Evolutionary conservation across 2,888 invertebrate genomes (phyloP).

Genomic region (Artemia sinica): DNA sequence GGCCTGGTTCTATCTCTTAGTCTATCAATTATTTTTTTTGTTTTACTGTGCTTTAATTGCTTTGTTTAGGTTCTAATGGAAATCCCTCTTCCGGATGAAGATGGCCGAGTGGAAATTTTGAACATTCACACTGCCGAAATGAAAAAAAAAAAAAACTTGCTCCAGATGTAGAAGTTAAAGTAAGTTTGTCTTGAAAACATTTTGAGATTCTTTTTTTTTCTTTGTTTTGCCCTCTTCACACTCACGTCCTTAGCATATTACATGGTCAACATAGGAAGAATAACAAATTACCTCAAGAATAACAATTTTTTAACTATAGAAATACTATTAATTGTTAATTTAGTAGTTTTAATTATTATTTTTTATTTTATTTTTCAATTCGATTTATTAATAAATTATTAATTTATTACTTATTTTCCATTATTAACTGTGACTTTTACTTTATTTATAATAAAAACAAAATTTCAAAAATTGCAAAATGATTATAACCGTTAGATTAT

Average conservation of each 20-base stretch:
- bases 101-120: slow-evolving; percentile 80
- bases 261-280: slow-evolving; percentile 72
- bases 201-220: no score
- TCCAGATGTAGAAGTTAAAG: slow-evolving; percentile 55
- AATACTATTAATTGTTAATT: no score
- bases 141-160: slow-evolving; percentile 79
- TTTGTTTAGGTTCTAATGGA: slow-evolving; percentile 59
- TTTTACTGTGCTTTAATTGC: slow-evolving; percentile 10
- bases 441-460: no score
- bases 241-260: slow-evolving; percentile 36
- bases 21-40: slow-evolving; percentile 23
- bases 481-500: no score
- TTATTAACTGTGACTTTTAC: no score
- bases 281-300: slow-evolving; percentile 73
- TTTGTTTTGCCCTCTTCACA: no score
- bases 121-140: slow-evolving; percentile 88
- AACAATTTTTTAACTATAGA: no score
- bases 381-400: no score
- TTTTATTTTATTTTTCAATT: no score
- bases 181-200: slow-evolving; percentile 27
- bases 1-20: slow-evolving; percentile 15
- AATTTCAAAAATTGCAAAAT: no score
- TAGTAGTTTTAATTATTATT: no score
- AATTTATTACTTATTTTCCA: no score
- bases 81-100: slow-evolving; percentile 84